Evolutionary conservation across 2,113 vertebrate species (phyloP).

Genomic region (Gobiocypris rarus): DNA sequence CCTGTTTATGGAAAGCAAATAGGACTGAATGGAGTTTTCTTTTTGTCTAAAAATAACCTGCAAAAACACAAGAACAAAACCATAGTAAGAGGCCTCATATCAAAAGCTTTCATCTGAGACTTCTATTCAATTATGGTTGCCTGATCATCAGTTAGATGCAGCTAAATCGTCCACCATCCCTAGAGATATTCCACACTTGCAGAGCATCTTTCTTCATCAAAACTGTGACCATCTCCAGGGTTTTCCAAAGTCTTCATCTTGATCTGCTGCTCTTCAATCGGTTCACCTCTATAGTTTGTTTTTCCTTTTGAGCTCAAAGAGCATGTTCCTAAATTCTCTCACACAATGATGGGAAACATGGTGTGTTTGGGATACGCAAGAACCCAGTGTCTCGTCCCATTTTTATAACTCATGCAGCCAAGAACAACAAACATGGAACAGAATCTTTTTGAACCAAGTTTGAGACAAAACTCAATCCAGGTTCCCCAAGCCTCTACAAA

Average conservation of each 20-base stretch:
- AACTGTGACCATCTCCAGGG: neutral
- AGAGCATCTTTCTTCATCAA: neutral
- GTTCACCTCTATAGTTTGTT: conserved; percentile 41
- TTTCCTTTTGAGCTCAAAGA: conserved; percentile 63
- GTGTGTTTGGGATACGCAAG: conserved; percentile 26
- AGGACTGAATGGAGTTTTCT: conserved; percentile 34
- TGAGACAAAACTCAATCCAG: conserved; percentile 58
- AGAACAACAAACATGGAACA: conserved; percentile 72
- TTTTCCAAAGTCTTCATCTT: neutral
- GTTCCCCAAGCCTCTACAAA: conserved; percentile 50
- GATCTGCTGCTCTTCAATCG: conserved; percentile 22
- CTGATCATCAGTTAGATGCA: conserved; percentile 1
- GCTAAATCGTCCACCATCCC: neutral
- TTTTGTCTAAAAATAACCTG: conserved; percentile 54
- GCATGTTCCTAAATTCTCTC: conserved; percentile 58
- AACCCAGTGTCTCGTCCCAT: conserved; percentile 21
- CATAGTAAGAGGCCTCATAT: conserved; percentile 36
- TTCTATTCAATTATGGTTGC: neutral
- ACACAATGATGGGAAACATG: conserved; percentile 75
- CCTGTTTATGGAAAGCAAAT: conserved; percentile 66
- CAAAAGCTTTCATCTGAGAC: conserved; percentile 34
- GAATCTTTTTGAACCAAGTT: conserved; percentile 60
- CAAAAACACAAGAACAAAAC: conserved; percentile 47
- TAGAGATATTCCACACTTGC: neutral
- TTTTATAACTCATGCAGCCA: conserved; percentile 56